Evolutionary conservation across 2,888 invertebrate species (phyloP), one percentile per base, ranked within the genome.

Genomic region (Dryobota labecula): DNA sequence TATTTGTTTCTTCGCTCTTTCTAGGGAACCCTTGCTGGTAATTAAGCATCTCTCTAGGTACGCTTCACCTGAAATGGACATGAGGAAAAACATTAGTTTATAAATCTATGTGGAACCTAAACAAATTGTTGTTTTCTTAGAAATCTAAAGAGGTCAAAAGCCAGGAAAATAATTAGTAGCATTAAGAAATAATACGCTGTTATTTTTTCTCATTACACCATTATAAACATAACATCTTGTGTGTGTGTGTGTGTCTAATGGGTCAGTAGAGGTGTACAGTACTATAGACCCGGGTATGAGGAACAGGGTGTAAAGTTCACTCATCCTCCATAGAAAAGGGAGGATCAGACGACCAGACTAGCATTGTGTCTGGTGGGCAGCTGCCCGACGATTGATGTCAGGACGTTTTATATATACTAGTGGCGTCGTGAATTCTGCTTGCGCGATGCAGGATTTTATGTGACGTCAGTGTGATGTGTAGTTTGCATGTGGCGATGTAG

Each of bases 1-100:
- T 33, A 86, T 72, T 49, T 84, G 82, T 2, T 67, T 43, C 54
- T 84, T 82, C 0, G 84, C n/a, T 15, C 78, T 74, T 58, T 85
- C 86, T 3, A 86, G 0, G 0, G 85, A 85, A 0, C 85, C 82
- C 15, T 86, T 85, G 11, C 74, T 47, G 0, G 68, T 63, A 2
- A 79, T 11, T 20, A 85, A 8, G 4, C 58, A 61, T 63, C 69
- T 66, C 33, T 84, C 83, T 33, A 84, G 3, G 20, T 63, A 84
- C 2, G 54, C 61, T 65, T 71, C 76, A 71, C 49, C 83, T 84
- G 73, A 9, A 83, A 80, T 51, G 7, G 0, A 43, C 15, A 51
- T 11, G n/a, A 53, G 6, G 27, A 47, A 54, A 43, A 49, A n/a
- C 4, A 0, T 73, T 43, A 73, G 11, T 43, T 41, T 30, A 24